phyloP scores from a whole-genome alignment of 2,888 invertebrate genomes.

The Tolmerus cingulatus region DNA sequence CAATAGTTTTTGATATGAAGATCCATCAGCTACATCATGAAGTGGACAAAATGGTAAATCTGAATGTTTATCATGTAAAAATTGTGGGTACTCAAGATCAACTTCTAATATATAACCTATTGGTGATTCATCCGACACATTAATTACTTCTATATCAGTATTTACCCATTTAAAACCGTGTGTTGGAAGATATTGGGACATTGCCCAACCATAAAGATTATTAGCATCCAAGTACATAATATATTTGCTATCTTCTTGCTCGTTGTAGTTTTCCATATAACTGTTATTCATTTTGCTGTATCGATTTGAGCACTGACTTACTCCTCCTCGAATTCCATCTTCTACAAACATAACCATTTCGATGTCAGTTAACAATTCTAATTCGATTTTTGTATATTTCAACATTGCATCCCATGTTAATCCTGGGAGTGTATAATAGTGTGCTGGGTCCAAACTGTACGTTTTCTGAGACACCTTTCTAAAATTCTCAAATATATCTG shows the following conservation, averaged over 20 bases:
- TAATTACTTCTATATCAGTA: background rate
- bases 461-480: background rate
- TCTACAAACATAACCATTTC: slow-evolving; percentile 16
- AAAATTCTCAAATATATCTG: slow-evolving; percentile 29
- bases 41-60: slow-evolving; percentile 53
- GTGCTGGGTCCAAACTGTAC: background rate
- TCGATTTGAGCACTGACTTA: slow-evolving; percentile 15
- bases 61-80: slow-evolving; percentile 52
- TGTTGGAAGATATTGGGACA: slow-evolving; percentile 49
- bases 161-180: slow-evolving; percentile 50
- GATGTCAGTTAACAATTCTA: background rate
- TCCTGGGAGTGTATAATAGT: no score
- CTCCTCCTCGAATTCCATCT: slow-evolving; percentile 12
- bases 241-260: background rate
- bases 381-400: no score
- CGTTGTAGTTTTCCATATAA: background rate
- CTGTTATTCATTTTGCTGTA: slow-evolving; percentile 2
- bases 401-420: background rate
- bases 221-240: slow-evolving; percentile 48
- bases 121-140: slow-evolving; percentile 9
- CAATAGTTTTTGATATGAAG: slow-evolving; percentile 50
- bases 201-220: slow-evolving; percentile 47
- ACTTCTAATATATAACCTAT: slow-evolving; percentile 55
- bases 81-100: slow-evolving; percentile 48
- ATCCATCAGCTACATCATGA: slow-evolving; percentile 45